Percentiles rank a stretch among this genome's conserved stretches.
Conservation (phyloP, 2,888 invertebrate genomes). For the Dioctria rufipes region DNA sequence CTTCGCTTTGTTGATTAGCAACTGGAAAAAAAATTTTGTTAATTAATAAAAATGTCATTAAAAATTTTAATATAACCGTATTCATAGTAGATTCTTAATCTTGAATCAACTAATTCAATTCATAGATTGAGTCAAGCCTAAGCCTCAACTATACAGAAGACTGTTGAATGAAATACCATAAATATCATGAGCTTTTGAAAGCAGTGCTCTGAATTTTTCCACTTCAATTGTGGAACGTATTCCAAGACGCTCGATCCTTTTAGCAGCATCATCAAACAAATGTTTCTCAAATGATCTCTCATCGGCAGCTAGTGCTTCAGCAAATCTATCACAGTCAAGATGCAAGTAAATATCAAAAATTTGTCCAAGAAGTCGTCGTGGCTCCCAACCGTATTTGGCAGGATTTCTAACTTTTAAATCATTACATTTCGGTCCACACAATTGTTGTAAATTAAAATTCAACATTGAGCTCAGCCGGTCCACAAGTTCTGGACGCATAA, state of each 20-base stretch:
- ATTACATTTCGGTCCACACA: conserved; percentile 97
- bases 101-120: too few species aligned
- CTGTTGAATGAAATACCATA: conserved; percentile 71
- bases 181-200: conserved; percentile 84
- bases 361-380: conserved; percentile 89
- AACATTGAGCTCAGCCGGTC: conserved; percentile 97
- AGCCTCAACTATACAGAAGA: neutral
- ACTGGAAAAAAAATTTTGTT: conserved; percentile 67
- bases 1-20: conserved; percentile 88
- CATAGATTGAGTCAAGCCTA: too few species aligned
- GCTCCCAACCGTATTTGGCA: conserved; percentile 98
- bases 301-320: conserved; percentile 93
- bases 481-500: conserved; percentile 92
- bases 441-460: conserved; percentile 96
- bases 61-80: too few species aligned
- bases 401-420: conserved; percentile 93
- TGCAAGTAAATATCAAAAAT: conserved; percentile 98
- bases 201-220: conserved; percentile 85
- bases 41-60: neutral
- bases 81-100: too few species aligned
- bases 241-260: conserved; percentile 83
- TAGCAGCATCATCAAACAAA: conserved; percentile 91
- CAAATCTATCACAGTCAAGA: conserved; percentile 92
- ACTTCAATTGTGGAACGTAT: conserved; percentile 91
- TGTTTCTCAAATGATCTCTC: conserved; percentile 97